Base-by-base conservation (phyloP, 2,888 invertebrate genomes). In the Xestia ashworthii region DNA sequence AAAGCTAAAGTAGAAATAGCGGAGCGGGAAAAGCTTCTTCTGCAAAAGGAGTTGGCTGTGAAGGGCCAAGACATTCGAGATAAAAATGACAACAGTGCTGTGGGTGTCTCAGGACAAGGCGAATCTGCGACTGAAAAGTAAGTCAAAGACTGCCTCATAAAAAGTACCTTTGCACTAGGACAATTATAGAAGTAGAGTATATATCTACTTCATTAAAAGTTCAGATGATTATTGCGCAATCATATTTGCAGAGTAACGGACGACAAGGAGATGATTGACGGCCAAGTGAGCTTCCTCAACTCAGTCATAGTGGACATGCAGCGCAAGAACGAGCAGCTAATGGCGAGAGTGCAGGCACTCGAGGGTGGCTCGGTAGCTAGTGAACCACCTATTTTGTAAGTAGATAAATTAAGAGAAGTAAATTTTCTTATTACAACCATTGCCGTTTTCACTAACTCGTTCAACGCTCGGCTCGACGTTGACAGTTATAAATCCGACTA, bases 251-350 rank as follows among this genome's bases (percentile, higher is more conserved):
- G 95, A 79, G 82, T 86, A n/a, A 89, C 96, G 71, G 97, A 98
- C 89, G 98, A 98, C 70, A 97, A 97, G 87, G 97, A 97, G 76
- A 97, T 97, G 87, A 96, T 97, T 70, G 98, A 98, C 85, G 97
- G 97, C 16, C 98, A 98, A 95, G 98, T 99, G 76, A 98, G 98
- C 89, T 99, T 99, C 96, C 97, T 99, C 50, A 99, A 99, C 96
- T 98, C 99, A 14, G 99, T 99, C 88, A 99, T 99, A 89, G 99
- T 99, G 48, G 99, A 99, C 92, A 98, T 99, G 98, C 99, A 99
- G 94, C 97, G 97, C 87, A 99, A 99, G 94, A 99, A 99, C 92
- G 98, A 99, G 91, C 98, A 98, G 88, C 97, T 99, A 4, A 97
- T 98, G 92, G 97, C 98, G 71, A 97, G 98, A 89, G 97, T 99